These are phyloP conservation scores for Dryobates pubescens DNA, from an alignment of 2,797 vertebrate genomes.

Conservation along the genomic window DNA sequence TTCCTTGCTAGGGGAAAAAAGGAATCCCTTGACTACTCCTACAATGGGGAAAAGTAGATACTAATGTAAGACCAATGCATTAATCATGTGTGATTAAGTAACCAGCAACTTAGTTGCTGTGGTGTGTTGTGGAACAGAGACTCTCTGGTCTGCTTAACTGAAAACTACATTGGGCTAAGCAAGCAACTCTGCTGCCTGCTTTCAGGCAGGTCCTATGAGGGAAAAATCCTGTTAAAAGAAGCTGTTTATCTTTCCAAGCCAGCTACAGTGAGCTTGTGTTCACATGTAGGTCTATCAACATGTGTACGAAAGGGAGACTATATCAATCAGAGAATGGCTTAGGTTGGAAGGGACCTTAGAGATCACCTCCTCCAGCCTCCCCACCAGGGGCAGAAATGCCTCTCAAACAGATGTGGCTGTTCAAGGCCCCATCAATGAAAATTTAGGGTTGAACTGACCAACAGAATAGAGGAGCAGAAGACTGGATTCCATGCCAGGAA, in stretches of 20 bases:
- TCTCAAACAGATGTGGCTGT: too few relatives aligned
- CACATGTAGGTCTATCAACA: neutral
- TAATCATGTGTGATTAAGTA: conserved; percentile 57
- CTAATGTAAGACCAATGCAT: conserved; percentile 38
- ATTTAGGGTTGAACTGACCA: neutral
- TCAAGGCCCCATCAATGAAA: neutral
- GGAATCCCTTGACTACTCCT: conserved; percentile 30
- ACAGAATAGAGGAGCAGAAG: neutral
- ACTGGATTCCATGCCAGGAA: neutral
- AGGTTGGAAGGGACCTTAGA: too few relatives aligned
- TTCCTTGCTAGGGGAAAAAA: conserved; percentile 33
- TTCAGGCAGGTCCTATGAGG: neutral
- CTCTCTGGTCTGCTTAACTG: conserved; percentile 6
- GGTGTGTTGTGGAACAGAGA: neutral
- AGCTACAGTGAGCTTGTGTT: neutral
- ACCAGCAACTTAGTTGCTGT: neutral
- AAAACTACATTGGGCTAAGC: conserved; percentile 47
- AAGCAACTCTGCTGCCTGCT: neutral
- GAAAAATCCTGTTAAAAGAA: neutral
- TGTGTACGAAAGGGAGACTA: neutral
- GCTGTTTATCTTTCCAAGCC: neutral
- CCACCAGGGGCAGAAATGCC: too few relatives aligned
- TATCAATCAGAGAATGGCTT: too few relatives aligned
- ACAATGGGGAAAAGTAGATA: conserved; percentile 31
- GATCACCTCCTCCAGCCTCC: too few relatives aligned